Evolutionary conservation across 2,888 invertebrate species (phyloP).

Genomic region (Catocala nupta): DNA sequence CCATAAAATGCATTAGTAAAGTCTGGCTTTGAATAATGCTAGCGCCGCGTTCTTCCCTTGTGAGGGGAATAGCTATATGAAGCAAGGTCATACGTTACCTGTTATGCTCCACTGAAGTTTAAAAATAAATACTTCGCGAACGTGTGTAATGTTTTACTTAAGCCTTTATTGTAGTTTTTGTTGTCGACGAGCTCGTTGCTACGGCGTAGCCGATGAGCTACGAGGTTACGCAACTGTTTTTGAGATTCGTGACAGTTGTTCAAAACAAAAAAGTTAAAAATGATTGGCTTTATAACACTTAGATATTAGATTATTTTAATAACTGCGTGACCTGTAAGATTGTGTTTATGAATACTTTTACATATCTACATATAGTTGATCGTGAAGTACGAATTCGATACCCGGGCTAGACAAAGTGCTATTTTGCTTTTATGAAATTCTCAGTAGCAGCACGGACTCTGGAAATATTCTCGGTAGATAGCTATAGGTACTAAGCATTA

Average conservation of each 20-base stretch:
- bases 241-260: background rate
- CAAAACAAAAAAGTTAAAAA: too few species aligned
- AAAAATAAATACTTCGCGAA: slow-evolving; percentile 44
- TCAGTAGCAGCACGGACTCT: too few species aligned
- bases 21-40: slow-evolving; percentile 79
- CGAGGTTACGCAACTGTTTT: background rate
- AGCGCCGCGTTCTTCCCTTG: slow-evolving; percentile 59
- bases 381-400: too few species aligned
- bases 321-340: too few species aligned
- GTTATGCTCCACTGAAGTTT: slow-evolving; percentile 43
- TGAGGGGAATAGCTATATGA: slow-evolving; percentile 54
- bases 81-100: slow-evolving; percentile 56
- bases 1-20: slow-evolving; percentile 84
- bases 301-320: too few species aligned
- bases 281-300: too few species aligned
- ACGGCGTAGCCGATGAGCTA: slow-evolving; percentile 8
- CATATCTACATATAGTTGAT: too few species aligned
- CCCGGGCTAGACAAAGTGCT: too few species aligned
- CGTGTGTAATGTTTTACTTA: slow-evolving; percentile 26
- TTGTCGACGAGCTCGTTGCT: slow-evolving; percentile 10
- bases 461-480: too few species aligned
- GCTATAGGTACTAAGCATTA: too few species aligned
- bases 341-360: too few species aligned
- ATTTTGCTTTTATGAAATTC: too few species aligned
- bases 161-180: slow-evolving; percentile 21